These are phyloP conservation scores for Myathropa florea DNA, from an alignment of 2,888 invertebrate species.

Conservation along the genomic window DNA sequence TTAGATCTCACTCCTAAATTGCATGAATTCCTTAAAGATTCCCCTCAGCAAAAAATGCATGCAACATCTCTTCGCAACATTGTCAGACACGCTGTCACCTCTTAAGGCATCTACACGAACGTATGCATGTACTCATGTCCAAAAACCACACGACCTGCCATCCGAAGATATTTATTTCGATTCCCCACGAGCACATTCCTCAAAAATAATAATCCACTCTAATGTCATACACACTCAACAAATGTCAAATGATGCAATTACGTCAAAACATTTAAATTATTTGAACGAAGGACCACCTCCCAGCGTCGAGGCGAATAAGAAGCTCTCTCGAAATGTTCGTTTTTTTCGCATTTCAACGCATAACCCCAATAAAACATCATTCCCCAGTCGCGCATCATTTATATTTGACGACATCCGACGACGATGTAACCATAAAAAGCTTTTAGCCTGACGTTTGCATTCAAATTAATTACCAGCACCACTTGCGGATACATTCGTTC, in stretches of 20 bases:
- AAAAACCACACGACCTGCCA: not conserved
- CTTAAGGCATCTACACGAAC: too few relatives aligned
- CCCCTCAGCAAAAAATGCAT: too few relatives aligned
- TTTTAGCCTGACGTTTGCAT: slow-evolving; percentile 51
- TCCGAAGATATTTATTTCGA: not conserved
- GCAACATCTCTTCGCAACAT: too few relatives aligned
- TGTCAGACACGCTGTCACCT: too few relatives aligned
- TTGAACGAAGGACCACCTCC: not conserved
- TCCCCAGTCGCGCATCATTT: slow-evolving; percentile 30
- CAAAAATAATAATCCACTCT: not conserved
- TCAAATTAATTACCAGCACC: slow-evolving; percentile 52
- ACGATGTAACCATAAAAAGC: slow-evolving; percentile 60
- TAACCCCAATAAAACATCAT: slow-evolving; percentile 23
- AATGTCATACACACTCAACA: not conserved
- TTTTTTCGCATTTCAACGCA: not conserved
- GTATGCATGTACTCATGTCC: too few relatives aligned
- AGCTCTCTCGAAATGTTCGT: not conserved
- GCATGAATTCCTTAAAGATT: too few relatives aligned
- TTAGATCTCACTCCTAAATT: too few relatives aligned
- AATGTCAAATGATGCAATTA: slow-evolving; percentile 27
- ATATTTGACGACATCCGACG: slow-evolving; percentile 50
- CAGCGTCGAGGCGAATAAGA: not conserved
- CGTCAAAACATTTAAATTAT: slow-evolving; percentile 14
- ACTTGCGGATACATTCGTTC: slow-evolving; percentile 42
- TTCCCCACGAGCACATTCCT: not conserved